Evolutionary conservation across 2,113 vertebrate species (phyloP).

Genomic region (Anas platyrhynchos): DNA sequence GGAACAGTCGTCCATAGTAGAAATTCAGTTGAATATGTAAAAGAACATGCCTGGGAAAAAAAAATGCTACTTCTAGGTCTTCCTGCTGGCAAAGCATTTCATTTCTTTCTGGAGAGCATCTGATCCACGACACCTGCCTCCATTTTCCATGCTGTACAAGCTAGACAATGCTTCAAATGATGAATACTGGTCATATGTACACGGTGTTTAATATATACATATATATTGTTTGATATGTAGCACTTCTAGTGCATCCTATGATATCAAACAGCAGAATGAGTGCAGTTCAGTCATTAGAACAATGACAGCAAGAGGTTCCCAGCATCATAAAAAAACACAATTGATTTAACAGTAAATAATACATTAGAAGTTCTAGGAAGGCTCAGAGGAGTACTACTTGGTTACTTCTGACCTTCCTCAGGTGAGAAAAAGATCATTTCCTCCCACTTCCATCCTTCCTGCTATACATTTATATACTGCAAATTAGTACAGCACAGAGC

Average conservation of each 20-base stretch:
- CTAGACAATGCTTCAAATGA: not conserved
- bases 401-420: not conserved
- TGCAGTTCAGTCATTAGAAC: not conserved
- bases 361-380: not conserved
- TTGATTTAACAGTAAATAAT: not conserved
- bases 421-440: not conserved
- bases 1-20: slow-evolving; percentile 35
- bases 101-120: slow-evolving; percentile 39
- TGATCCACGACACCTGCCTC: not conserved
- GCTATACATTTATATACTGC: not conserved
- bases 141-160: not conserved
- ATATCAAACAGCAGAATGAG: not conserved
- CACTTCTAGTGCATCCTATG: fast-evolving
- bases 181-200: not conserved
- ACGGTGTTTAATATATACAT: not conserved
- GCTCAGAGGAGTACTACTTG: not conserved
- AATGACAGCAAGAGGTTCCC: not conserved
- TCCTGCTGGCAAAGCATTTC: slow-evolving; percentile 17
- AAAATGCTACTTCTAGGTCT: slow-evolving; percentile 45
- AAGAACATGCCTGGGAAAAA: slow-evolving; percentile 26
- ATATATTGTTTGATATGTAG: not conserved
- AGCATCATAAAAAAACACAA: not conserved
- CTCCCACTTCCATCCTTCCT: not conserved
- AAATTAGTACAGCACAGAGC: not conserved
- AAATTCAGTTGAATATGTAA: slow-evolving; percentile 58